Percentiles rank a stretch among this genome's conserved stretches.
Conservation (phyloP, 2,888 invertebrate genomes). For the Napeogenes inachia region DNA sequence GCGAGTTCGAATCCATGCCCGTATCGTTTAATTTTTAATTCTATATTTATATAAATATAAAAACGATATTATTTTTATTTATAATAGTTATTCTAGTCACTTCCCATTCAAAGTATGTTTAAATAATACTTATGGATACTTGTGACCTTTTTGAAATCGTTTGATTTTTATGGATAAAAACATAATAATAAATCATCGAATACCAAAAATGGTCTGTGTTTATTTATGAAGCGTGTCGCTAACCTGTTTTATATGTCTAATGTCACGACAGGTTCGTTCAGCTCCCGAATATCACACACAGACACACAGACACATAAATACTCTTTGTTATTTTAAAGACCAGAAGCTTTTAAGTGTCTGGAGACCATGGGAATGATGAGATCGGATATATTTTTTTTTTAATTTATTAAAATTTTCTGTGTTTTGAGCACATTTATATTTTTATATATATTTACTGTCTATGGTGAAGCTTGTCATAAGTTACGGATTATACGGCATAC, state of each 20-base stretch:
- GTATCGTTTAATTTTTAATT: too few relatives aligned
- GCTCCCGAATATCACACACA: not conserved
- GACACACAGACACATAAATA: not conserved
- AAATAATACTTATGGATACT: not conserved
- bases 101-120: too few relatives aligned
- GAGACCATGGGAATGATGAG: not conserved
- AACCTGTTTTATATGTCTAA: not conserved
- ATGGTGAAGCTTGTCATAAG: too few relatives aligned
- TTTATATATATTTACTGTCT: too few relatives aligned
- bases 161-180: not conserved
- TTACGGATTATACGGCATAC: too few relatives aligned
- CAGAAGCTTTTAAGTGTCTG: not conserved
- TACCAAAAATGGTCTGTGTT: not conserved
- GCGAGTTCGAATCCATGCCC: too few relatives aligned
- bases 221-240: not conserved
- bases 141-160: not conserved
- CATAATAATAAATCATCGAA: not conserved
- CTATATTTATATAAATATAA: too few relatives aligned
- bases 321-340: slow-evolving; percentile 5
- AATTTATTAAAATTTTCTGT: too few relatives aligned
- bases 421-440: too few relatives aligned
- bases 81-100: too few relatives aligned
- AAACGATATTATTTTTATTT: too few relatives aligned
- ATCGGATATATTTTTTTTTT: too few relatives aligned
- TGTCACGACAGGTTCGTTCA: not conserved